Conservation (phyloP, 2,113 vertebrate genomes). For the Erythrolamprus reginae region DNA sequence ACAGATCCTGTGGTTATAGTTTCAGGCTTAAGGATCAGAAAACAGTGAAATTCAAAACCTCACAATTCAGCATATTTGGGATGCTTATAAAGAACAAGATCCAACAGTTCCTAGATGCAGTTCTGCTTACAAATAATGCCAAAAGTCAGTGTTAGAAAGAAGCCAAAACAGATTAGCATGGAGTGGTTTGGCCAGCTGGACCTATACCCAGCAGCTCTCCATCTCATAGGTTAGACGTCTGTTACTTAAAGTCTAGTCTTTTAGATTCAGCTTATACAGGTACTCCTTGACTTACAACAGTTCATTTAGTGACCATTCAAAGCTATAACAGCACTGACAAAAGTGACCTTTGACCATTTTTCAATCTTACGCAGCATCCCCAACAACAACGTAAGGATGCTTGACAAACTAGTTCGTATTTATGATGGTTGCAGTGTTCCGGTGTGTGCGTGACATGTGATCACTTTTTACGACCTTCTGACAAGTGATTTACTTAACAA, state of each 20-base stretch:
- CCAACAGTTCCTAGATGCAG: neutral
- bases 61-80: neutral
- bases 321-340: too few species aligned
- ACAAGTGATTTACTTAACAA: too few species aligned
- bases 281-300: too few species aligned
- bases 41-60: neutral
- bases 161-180: neutral
- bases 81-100: neutral
- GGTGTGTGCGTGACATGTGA: too few species aligned
- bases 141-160: neutral
- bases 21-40: neutral
- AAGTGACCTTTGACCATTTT: too few species aligned
- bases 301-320: too few species aligned
- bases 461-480: too few species aligned
- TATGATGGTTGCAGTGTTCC: too few species aligned
- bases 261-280: neutral
- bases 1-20: neutral
- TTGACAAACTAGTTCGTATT: too few species aligned
- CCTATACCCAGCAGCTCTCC: neutral
- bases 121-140: neutral
- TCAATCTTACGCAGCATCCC: too few species aligned
- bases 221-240: neutral
- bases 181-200: neutral
- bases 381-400: too few species aligned
- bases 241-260: neutral